phyloP scores from a whole-genome alignment of 2,113 vertebrate genomes.

The Leptosomus discolor region DNA sequence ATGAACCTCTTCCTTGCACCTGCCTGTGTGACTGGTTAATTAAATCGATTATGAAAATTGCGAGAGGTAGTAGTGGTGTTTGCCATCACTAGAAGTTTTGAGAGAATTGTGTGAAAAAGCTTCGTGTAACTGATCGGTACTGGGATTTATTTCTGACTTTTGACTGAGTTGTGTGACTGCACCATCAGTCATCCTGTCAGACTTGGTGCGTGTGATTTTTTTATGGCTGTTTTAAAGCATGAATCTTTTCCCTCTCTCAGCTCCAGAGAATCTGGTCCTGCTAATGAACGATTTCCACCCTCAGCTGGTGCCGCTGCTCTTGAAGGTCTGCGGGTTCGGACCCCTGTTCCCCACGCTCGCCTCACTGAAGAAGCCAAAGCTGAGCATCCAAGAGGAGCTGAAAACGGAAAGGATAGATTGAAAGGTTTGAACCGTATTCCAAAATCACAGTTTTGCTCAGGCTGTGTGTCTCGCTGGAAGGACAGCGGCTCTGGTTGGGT shows the following conservation, averaged over 20 bases:
- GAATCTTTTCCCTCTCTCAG: background rate
- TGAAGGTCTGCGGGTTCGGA: background rate
- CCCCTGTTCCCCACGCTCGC: accelerated
- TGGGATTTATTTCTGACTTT: background rate
- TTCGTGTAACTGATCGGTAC: background rate
- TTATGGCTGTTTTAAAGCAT: background rate
- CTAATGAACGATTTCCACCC: background rate
- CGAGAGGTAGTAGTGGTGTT: background rate
- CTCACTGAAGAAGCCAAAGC: background rate
- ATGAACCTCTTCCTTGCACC: background rate
- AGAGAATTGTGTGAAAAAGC: background rate
- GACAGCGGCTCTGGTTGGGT: background rate
- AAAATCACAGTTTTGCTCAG: background rate
- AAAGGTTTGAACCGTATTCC: background rate
- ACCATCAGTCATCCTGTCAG: background rate
- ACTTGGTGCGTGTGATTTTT: background rate
- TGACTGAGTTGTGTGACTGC: background rate
- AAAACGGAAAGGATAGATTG: background rate
- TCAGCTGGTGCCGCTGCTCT: constrained; percentile 21
- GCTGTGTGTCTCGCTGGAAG: background rate
- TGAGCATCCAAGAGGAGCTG: constrained; percentile 16
- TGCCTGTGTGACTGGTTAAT: background rate
- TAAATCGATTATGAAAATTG: accelerated
- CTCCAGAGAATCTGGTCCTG: constrained; percentile 44
- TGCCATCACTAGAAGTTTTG: background rate